These are phyloP conservation scores for Zaprionus ornatus DNA, from an alignment of 1,140 invertebrate genomes.

Conservation along the genomic window DNA sequence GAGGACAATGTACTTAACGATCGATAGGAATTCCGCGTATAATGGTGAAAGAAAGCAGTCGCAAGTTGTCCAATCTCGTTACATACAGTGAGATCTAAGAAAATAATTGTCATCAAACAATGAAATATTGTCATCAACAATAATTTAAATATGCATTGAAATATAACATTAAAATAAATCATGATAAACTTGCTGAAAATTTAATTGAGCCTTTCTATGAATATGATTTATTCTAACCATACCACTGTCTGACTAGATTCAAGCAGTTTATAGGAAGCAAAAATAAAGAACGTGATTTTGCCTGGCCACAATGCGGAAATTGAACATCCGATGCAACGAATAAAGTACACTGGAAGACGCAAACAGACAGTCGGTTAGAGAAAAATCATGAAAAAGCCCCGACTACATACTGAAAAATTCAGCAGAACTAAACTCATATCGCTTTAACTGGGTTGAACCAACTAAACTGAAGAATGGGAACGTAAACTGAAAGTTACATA, in stretches of 20 bases:
- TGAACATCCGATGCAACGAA: constrained; percentile 64
- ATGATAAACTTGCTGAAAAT: too few relatives aligned
- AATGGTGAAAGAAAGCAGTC: too few relatives aligned
- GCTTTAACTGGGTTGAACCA: constrained; percentile 37
- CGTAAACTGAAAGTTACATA: constrained; percentile 45
- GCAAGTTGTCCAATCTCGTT: too few relatives aligned
- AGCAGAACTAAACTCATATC: constrained; percentile 49
- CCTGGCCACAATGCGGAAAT: constrained; percentile 56
- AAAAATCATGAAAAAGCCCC: constrained; percentile 52
- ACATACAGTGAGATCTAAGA: too few relatives aligned
- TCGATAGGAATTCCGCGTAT: too few relatives aligned
- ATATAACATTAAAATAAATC: too few relatives aligned
- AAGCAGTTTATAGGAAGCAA: background rate
- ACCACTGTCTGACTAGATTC: background rate
- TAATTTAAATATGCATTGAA: too few relatives aligned
- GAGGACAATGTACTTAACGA: too few relatives aligned
- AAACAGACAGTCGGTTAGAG: constrained; percentile 51
- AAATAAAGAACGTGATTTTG: background rate
- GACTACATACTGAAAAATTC: constrained; percentile 53
- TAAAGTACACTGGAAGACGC: constrained; percentile 38
- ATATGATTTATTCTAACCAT: background rate
- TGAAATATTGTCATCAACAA: too few relatives aligned
- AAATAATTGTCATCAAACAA: too few relatives aligned
- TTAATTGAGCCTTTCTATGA: too few relatives aligned
- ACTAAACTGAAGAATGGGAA: constrained; percentile 2